Conservation (phyloP, 1,140 invertebrate species). For the Platyura marginata region DNA sequence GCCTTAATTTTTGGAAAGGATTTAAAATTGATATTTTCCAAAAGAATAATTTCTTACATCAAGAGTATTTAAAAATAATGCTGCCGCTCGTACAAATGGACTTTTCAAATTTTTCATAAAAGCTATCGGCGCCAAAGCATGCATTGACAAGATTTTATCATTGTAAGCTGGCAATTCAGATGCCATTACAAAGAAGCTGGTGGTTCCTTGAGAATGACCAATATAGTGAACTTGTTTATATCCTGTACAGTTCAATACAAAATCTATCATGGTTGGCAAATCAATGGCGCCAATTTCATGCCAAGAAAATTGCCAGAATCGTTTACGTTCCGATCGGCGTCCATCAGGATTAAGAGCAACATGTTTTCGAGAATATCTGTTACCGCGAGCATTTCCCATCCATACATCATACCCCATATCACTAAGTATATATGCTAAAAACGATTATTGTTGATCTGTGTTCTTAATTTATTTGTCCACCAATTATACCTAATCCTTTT, state of each 20-base stretch:
- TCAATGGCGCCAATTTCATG: conserved; percentile 34
- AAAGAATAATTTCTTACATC: too few species aligned
- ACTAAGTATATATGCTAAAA: conserved; percentile 27
- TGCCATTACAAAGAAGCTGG: conserved; percentile 38
- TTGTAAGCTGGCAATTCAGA: conserved; percentile 44
- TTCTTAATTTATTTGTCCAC: too few species aligned
- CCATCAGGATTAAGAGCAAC: conserved; percentile 4
- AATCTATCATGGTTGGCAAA: conserved; percentile 37
- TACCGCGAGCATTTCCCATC: conserved; percentile 28
- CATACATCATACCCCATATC: conserved; percentile 49
- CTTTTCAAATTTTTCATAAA: conserved; percentile 10
- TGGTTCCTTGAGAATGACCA: conserved; percentile 45
- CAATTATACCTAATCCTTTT: conserved; percentile 43
- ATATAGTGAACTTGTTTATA: conserved; percentile 36
- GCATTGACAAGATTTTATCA: conserved; percentile 35
- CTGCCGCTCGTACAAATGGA: conserved; percentile 5
- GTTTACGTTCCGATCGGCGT: background rate
- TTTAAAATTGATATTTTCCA: too few species aligned
- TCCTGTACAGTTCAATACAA: conserved; percentile 28
- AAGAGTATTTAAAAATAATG: conserved; percentile 13
- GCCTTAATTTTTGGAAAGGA: too few species aligned
- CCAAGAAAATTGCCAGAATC: conserved; percentile 12
- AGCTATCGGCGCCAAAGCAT: conserved; percentile 41
- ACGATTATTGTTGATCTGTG: too few species aligned
- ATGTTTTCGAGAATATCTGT: conserved; percentile 17